These are phyloP conservation scores for Ips nitidus DNA, from an alignment of 1,140 invertebrate species.

Conservation along the genomic window DNA sequence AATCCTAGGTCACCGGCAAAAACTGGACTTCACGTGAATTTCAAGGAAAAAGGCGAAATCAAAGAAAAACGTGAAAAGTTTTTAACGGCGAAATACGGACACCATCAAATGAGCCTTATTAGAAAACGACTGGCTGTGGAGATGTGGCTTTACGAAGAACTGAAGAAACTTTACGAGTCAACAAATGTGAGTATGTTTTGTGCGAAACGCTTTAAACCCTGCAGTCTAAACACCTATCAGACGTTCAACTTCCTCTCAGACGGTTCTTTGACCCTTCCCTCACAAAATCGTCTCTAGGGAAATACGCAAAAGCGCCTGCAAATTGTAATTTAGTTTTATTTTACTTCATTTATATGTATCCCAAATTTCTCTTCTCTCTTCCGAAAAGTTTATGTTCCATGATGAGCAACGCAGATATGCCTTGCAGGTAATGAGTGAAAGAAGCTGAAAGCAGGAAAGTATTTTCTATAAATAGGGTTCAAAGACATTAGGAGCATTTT, in stretches of 20 bases:
- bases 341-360: neutral
- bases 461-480: too few species aligned
- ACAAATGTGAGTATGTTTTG: slow-evolving; percentile 37
- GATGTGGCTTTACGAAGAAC: slow-evolving; percentile 96
- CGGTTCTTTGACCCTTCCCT: slow-evolving; percentile 10
- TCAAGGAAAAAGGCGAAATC: slow-evolving; percentile 79
- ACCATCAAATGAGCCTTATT: slow-evolving; percentile 96
- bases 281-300: slow-evolving; percentile 3
- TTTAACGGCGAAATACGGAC: slow-evolving; percentile 94
- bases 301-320: neutral
- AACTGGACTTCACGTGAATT: slow-evolving; percentile 81
- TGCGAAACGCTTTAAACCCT: neutral
- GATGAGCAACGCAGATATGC: too few species aligned
- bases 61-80: slow-evolving; percentile 90
- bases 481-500: too few species aligned
- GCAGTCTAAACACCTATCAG: neutral
- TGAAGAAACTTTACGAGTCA: slow-evolving; percentile 82
- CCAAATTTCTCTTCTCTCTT: neutral
- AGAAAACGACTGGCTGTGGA: slow-evolving; percentile 91
- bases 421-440: too few species aligned
- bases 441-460: too few species aligned
- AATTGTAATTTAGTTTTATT: slow-evolving; percentile 4
- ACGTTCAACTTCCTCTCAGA: neutral
- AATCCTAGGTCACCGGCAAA: slow-evolving; percentile 66
- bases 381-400: too few species aligned